These are phyloP conservation scores for Bombus picipes DNA, from an alignment of 1,140 invertebrate species.

Conservation along the genomic window DNA sequence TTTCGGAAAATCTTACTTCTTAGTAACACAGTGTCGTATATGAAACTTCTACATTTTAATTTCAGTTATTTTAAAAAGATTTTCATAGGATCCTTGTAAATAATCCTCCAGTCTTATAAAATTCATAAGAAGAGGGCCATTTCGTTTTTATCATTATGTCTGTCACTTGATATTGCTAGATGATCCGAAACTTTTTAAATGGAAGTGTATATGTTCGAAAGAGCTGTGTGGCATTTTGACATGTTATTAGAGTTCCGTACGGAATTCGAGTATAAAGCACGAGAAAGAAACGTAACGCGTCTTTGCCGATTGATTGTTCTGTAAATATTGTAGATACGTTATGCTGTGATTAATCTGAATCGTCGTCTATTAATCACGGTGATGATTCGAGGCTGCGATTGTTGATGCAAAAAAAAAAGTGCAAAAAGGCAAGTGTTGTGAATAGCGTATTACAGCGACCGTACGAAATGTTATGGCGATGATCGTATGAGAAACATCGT, in stretches of 20 bases:
- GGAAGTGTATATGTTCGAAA: not conserved
- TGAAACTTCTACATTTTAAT: too few species aligned
- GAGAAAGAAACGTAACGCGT: conserved; percentile 57
- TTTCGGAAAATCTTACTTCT: not conserved
- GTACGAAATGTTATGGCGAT: conserved; percentile 45
- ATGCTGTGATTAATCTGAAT: conserved; percentile 64
- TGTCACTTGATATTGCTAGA: not conserved
- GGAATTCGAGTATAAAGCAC: too few species aligned
- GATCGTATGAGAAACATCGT: conserved; percentile 50
- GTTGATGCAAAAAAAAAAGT: conserved; percentile 50
- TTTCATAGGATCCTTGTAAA: not conserved
- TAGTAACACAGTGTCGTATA: too few species aligned
- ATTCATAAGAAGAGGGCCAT: not conserved
- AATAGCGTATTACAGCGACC: conserved; percentile 38
- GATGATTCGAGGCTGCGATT: conserved; percentile 70
- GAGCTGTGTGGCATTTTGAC: not conserved
- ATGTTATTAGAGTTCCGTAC: too few species aligned
- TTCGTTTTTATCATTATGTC: not conserved
- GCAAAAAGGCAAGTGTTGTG: conserved; percentile 55
- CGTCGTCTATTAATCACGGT: conserved; percentile 51
- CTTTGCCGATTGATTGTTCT: conserved; percentile 64
- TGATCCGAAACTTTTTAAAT: not conserved
- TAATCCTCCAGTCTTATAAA: not conserved
- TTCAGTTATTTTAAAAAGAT: not conserved
- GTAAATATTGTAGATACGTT: conserved; percentile 72